Base-by-base conservation (phyloP, 2,797 vertebrate species). In the Dipus sagitta region DNA sequence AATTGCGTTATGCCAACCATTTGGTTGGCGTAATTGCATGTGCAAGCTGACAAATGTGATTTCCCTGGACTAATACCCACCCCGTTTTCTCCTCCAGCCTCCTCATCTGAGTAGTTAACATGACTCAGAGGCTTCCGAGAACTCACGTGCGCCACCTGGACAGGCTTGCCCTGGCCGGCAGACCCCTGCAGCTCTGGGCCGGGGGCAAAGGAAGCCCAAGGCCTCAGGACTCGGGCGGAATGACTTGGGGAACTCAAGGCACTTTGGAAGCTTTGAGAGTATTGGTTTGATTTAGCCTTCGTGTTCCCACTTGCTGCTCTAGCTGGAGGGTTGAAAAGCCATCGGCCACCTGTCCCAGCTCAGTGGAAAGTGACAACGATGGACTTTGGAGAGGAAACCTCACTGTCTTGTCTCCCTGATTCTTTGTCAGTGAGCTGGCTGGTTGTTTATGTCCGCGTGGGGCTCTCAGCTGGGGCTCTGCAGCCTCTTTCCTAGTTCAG, bases 91-190 rank as follows among this genome's bases (percentile, higher is more conserved):
- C 97, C 97, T 97, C 97, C 97, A 97, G 96, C 96, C 96, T 97
- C 96, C 98, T 98, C 96, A 98, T 98, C 97, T 97, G 98, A 98
- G 98, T 98, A 98, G 97, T 96, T 97, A 88, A 98, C 82, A 92
- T 97, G 96, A 98, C 94, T 97, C 97, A 97, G 94, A 97, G 96
- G 88, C 95, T 98, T 98, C 98, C 76, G 38, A 97, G 98, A 98
- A 98, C 38, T 42, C 96, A 11, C 2, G 0, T 32, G 84, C 67
- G 93, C 84, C 94, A 85, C 93, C 38, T 52, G 93, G 96, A 67
- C 8, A 90, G 76, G 84, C 92, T 76, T 91, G 75, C 65, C 91
- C 38, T 80, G 67, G 91, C 28, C 13, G 42, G 62, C 6, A 21
- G 60, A 7, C 26, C 26, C n/a, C 8, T 3, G 78, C 0, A 1